Base-by-base conservation (phyloP, 2,888 invertebrate species). In the Dryomyza anilis region DNA sequence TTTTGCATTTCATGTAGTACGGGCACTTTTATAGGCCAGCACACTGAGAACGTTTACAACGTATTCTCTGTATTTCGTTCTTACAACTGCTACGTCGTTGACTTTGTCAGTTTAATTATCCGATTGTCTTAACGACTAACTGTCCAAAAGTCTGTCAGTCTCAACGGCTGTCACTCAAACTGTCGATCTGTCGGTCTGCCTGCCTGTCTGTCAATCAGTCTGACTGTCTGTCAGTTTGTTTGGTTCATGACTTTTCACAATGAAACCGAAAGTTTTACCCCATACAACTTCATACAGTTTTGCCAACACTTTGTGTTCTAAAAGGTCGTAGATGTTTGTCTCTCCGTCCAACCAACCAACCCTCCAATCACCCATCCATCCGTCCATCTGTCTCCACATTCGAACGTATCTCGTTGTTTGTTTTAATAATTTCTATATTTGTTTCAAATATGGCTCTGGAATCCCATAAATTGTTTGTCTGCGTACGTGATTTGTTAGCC, bases 1-100 rank as follows among this genome's bases (percentile, higher is more conserved):
- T 67, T 63, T 39, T 56, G 69, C 69, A 75, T 76, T 75, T 62
- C 59, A 66, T 69, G 64, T 56, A 30, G 55, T 48, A 33, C 56
- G 27, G 46, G 52, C 46, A 56, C 56, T 63, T 63, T 56, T 63
- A 63, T 63, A 63, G n/a, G n/a, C n/a, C n/a, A n/a, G n/a, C n/a
- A n/a, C n/a, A n/a, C n/a, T n/a, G n/a, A n/a, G n/a, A n/a, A n/a
- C n/a, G n/a, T n/a, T n/a, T n/a, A n/a, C 43, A 43, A 43, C 19
- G n/a, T 43, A 43, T 43, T 43, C 25, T 52, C 27, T n/a, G 36
- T 14, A 19, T 16, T 12, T 23, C 6, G 19, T 36, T 55, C 36
- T 23, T 19, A 36, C 10, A 33, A 55, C 21, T 33, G 36, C 36
- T 55, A 33, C 36, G 21, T 21, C 36, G 36, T 55, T 19, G 23